Percentiles rank a stretch among this genome's conserved stretches.
These are phyloP conservation scores for Psittacula derbiana DNA, from an alignment of 2,797 vertebrate species.

Conservation along the genomic window DNA sequence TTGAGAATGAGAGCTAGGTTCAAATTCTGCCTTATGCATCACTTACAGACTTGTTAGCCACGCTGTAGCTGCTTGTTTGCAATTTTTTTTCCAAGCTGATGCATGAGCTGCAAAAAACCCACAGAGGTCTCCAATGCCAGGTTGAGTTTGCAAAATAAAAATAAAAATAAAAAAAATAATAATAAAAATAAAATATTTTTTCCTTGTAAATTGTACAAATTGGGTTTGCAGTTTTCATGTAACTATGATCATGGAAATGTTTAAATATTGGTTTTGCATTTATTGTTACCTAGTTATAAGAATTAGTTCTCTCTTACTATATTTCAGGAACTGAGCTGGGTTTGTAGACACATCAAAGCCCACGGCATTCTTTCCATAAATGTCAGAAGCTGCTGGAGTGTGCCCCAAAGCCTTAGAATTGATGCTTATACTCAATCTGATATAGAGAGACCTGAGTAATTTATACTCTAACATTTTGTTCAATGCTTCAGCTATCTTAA, in stretches of 20 bases:
- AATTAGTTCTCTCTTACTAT: not conserved
- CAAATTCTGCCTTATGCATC: not conserved
- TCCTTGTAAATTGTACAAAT: not conserved
- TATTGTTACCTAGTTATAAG: not conserved
- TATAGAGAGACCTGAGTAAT: not conserved
- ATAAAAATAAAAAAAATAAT: not conserved
- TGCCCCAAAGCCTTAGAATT: not conserved
- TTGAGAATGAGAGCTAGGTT: not conserved
- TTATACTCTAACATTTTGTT: not conserved
- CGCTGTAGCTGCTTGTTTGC: not conserved
- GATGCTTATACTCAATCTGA: not conserved
- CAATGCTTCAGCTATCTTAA: not conserved
- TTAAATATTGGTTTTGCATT: not conserved
- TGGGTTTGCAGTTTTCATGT: not conserved
- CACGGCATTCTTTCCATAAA: not conserved
- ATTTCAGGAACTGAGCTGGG: not conserved
- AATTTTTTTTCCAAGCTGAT: not conserved
- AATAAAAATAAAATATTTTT: not conserved
- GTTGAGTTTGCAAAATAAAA: not conserved
- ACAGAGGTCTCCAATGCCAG: not conserved
- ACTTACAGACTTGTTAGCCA: conserved; percentile 22
- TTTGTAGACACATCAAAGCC: not conserved
- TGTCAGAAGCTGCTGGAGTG: not conserved
- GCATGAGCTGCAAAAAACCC: not conserved
- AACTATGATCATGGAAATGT: not conserved